Evolutionary conservation across 1,140 invertebrate species (phyloP).

Genomic region (Ips nitidus): DNA sequence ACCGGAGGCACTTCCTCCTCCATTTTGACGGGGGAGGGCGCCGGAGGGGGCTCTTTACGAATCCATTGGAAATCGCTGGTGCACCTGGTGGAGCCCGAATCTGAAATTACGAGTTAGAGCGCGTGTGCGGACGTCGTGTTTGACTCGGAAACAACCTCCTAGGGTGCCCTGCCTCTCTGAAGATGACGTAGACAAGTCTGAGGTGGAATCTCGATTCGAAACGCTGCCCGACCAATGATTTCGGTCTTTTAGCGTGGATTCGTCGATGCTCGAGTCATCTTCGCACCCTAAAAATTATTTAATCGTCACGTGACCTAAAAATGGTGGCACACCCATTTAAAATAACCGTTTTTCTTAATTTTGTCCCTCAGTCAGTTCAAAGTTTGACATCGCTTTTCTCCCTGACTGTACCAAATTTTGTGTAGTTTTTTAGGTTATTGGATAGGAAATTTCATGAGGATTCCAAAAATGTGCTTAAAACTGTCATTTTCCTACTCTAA

Average conservation of each 20-base stretch:
- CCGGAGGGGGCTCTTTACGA: constrained; percentile 39
- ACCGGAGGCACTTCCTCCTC: constrained; percentile 42
- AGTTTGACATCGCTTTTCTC: too few species aligned
- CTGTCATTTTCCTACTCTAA: too few species aligned
- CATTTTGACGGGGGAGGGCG: constrained; percentile 45
- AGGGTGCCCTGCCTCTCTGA: constrained; percentile 40
- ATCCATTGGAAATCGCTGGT: constrained; percentile 65
- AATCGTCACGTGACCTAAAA: neutral
- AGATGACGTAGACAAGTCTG: constrained; percentile 45
- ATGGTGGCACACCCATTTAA: too few species aligned
- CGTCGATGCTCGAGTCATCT: constrained; percentile 46
- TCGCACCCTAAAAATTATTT: constrained; percentile 31
- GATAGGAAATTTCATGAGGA: too few species aligned
- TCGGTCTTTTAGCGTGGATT: constrained; percentile 45
- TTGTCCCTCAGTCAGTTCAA: too few species aligned
- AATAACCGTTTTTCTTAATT: too few species aligned
- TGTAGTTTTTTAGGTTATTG: too few species aligned
- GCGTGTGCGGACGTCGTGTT: neutral
- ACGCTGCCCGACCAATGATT: constrained; percentile 43
- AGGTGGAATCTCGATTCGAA: constrained; percentile 46
- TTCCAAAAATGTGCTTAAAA: too few species aligned
- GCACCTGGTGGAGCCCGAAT: constrained; percentile 55
- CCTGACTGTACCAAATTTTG: too few species aligned
- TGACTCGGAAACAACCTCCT: constrained; percentile 37
- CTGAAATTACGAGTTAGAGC: constrained; percentile 4